phyloP scores from a whole-genome alignment of 2,888 invertebrate species.

The Phlogophora meticulosa region DNA sequence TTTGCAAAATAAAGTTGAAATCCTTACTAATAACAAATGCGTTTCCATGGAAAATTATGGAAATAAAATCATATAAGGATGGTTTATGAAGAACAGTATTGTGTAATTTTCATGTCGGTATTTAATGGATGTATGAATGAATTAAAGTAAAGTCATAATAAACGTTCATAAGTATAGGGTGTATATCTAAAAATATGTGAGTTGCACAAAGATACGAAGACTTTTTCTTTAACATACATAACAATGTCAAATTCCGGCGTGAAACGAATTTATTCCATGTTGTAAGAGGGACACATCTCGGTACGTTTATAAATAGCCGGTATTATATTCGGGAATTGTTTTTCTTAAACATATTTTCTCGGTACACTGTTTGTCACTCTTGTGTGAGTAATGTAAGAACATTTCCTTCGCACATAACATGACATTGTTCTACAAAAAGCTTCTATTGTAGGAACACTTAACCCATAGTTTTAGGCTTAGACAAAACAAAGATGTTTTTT shows the following conservation, averaged over 20 bases:
- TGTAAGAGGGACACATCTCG: slow-evolving; percentile 30
- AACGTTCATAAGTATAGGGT: not conserved
- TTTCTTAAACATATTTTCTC: slow-evolving; percentile 45
- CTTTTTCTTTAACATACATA: slow-evolving; percentile 7
- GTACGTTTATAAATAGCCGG: slow-evolving; percentile 52
- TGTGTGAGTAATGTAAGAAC: slow-evolving; percentile 48
- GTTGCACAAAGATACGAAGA: slow-evolving; percentile 1
- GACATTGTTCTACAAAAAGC: slow-evolving; percentile 38
- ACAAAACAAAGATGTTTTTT: slow-evolving; percentile 38
- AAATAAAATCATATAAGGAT: not conserved
- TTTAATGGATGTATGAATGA: not conserved
- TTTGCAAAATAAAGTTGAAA: not conserved
- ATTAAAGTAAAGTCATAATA: not conserved
- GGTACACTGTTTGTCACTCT: slow-evolving; percentile 38
- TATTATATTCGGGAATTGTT: slow-evolving; percentile 56
- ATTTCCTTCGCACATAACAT: slow-evolving; percentile 26
- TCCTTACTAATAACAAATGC: not conserved
- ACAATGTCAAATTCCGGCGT: slow-evolving; percentile 13
- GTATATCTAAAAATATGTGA: slow-evolving; percentile 3
- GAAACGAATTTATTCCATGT: slow-evolving; percentile 51
- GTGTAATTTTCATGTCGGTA: not conserved
- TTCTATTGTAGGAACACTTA: slow-evolving; percentile 33
- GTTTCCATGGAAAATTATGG: not conserved
- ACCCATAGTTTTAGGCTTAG: slow-evolving; percentile 29
- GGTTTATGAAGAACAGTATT: not conserved